phyloP scores from a whole-genome alignment of 1,140 invertebrate species.

The Zaprionus camerounensis region DNA sequence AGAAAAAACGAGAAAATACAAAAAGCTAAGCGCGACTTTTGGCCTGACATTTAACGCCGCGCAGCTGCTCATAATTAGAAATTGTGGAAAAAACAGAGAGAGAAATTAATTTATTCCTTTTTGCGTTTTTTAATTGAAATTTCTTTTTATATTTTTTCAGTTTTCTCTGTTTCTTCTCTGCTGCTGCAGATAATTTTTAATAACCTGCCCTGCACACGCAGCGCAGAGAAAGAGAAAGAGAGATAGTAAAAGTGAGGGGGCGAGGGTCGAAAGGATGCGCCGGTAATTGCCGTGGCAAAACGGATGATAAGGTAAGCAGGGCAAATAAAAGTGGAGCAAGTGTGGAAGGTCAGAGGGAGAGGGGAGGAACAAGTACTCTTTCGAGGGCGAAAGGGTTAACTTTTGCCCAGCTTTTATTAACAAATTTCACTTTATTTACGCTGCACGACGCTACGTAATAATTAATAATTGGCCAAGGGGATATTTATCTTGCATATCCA shows the following conservation, averaged over 20 bases:
- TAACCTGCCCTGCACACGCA: constrained; percentile 54
- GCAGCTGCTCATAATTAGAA: constrained; percentile 80
- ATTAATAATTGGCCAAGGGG: constrained; percentile 65
- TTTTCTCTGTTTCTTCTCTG: constrained; percentile 18
- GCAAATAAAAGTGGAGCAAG: constrained; percentile 14
- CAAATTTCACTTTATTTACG: constrained; percentile 80
- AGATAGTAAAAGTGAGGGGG: neutral
- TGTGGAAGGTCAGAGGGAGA: constrained; percentile 1
- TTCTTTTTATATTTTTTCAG: constrained; percentile 45
- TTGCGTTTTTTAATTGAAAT: constrained; percentile 78
- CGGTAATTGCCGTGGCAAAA: constrained; percentile 70
- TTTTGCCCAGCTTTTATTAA: constrained; percentile 73
- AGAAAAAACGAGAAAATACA: constrained; percentile 10
- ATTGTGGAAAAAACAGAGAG: constrained; percentile 35
- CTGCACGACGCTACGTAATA: constrained; percentile 71
- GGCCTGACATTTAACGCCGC: constrained; percentile 68
- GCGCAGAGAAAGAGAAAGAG: neutral
- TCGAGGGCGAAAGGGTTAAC: constrained; percentile 54
- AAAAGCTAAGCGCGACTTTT: constrained; percentile 36
- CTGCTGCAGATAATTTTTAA: constrained; percentile 68
- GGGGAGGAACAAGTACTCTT: neutral
- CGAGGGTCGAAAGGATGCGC: constrained; percentile 66
- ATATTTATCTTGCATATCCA: constrained; percentile 25
- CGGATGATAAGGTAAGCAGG: constrained; percentile 59
- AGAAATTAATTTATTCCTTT: constrained; percentile 78